Evolutionary conservation across 2,888 invertebrate species (phyloP), one percentile per base, ranked within the genome.

Genomic region (Macropis europaea): DNA sequence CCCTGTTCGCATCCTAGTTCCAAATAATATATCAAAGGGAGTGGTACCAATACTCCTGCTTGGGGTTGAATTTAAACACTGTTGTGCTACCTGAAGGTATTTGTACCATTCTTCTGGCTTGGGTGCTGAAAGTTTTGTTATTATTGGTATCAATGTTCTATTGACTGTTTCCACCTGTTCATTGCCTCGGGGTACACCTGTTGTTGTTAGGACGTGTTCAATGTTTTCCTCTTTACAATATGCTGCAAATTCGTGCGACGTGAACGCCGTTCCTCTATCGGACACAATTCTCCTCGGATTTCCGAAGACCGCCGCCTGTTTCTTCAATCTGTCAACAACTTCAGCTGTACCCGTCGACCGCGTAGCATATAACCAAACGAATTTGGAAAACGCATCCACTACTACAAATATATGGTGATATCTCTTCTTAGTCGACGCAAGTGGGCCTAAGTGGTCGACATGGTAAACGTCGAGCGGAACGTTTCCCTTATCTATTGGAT

Each of bases 51-150:
- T n/a, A n/a, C n/a, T n/a, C n/a, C n/a, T n/a, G n/a, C n/a, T n/a
- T n/a, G n/a, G n/a, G n/a, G n/a, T n/a, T n/a, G n/a, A n/a, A n/a
- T n/a, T n/a, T n/a, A n/a, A n/a, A n/a, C n/a, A n/a, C n/a, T n/a
- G n/a, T n/a, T n/a, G n/a, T n/a, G n/a, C n/a, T n/a, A n/a, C n/a
- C n/a, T n/a, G n/a, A 42, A 61, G 3, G 15, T 60, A 9, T 9
- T 48, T 45, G 5, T 34, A 34, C 56, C 72, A 66, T 2, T 73
- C 40, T 11, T 22, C 50, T 1, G 62, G 50, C 2, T 52, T 77
- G 4, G 64, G 73, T 0, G 69, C 50, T 15, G 82, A 79, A 3
- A 90, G 34, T 59, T 90, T 90, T 0, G 87, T 79, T 3, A 90
- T 34, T n/a, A 87, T 62, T 0, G 85, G 78, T 45, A 87, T 83